Conservation (phyloP, 2,888 invertebrate genomes). For the Apodemia zela region DNA sequence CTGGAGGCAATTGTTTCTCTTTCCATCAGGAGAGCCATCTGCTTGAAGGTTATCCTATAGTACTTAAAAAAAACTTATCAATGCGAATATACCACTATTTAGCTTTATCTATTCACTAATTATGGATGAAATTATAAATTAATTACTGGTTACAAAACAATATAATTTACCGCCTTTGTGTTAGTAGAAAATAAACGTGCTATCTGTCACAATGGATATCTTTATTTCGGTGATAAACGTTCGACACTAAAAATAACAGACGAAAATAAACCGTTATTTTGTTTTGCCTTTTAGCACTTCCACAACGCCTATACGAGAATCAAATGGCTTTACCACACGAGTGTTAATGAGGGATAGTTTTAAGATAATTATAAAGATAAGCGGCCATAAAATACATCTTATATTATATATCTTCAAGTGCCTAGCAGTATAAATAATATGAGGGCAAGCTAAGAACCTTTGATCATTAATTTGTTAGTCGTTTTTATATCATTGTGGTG, state of each 20-base stretch:
- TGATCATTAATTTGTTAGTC: neutral
- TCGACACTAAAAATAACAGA: conserved; percentile 4
- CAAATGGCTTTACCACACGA: neutral
- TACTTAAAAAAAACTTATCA: neutral
- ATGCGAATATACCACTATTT: neutral
- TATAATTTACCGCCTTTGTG: neutral
- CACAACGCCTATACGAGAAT: neutral
- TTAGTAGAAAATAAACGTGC: neutral
- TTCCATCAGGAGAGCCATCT: too few relatives aligned
- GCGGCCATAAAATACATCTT: neutral
- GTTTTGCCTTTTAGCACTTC: neutral
- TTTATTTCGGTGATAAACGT: conserved; percentile 9
- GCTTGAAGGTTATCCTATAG: too few relatives aligned
- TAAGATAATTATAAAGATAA: neutral
- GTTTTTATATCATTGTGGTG: too few relatives aligned
- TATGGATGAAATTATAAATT: neutral
- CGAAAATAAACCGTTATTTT: conserved; percentile 5
- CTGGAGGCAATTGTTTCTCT: too few relatives aligned
- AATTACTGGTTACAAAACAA: neutral
- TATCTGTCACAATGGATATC: conserved; percentile 1
- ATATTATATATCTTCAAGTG: neutral
- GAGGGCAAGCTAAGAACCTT: neutral
- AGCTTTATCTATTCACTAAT: neutral
- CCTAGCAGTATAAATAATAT: neutral
- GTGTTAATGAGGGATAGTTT: neutral